Conservation (phyloP, 2,888 invertebrate species). For the Pandemis heparana region DNA sequence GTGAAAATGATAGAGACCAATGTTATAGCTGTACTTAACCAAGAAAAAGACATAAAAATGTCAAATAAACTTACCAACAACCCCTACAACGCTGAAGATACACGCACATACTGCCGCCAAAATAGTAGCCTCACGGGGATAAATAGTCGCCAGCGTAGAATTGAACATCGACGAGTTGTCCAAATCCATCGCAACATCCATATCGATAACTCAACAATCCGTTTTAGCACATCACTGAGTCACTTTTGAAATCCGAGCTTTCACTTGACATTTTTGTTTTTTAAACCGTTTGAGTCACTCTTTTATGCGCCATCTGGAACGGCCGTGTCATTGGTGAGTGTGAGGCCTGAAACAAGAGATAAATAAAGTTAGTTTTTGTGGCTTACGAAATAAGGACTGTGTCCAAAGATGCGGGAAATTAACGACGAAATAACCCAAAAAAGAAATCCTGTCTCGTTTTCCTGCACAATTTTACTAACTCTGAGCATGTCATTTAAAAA, state of each 20-base stretch:
- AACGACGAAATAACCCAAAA: neutral
- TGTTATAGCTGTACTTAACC: too few relatives aligned
- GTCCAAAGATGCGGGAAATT: neutral
- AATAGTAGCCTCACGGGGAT: constrained; percentile 91
- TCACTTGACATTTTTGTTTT: constrained; percentile 59
- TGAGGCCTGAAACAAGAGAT: constrained; percentile 60
- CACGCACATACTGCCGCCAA: constrained; percentile 92
- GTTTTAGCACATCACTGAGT: constrained; percentile 51
- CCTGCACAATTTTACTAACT: too few relatives aligned
- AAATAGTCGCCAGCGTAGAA: constrained; percentile 72
- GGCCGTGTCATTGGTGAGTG: constrained; percentile 43
- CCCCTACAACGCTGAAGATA: constrained; percentile 91
- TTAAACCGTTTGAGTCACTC: constrained; percentile 47
- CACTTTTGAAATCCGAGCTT: constrained; percentile 57
- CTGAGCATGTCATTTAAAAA: too few relatives aligned
- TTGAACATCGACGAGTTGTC: constrained; percentile 59
- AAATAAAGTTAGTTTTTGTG: constrained; percentile 43
- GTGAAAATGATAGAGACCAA: too few relatives aligned
- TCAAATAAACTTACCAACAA: constrained; percentile 87
- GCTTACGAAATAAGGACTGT: neutral
- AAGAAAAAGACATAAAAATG: constrained; percentile 29
- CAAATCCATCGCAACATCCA: constrained; percentile 55
- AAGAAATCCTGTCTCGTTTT: too few relatives aligned
- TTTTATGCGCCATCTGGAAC: constrained; percentile 46
- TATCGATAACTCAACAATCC: constrained; percentile 55